These are phyloP conservation scores for Hippopotamus amphibius DNA, from an alignment of 2,113 vertebrate genomes.

Conservation along the genomic window DNA sequence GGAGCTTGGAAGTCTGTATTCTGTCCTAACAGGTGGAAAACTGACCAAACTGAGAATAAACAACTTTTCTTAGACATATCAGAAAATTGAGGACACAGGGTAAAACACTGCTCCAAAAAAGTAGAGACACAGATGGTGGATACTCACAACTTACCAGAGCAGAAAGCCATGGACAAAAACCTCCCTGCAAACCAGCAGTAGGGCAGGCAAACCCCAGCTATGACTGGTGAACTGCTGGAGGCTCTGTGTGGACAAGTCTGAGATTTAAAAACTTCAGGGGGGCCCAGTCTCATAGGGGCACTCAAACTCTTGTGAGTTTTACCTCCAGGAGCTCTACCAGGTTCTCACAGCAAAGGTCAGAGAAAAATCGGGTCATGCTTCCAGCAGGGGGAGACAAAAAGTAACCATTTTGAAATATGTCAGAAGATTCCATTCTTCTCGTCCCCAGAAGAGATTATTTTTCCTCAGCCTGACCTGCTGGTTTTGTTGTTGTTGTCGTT, in stretches of 20 bases:
- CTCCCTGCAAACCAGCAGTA: neutral
- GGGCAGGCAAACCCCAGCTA: neutral
- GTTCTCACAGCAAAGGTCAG: neutral
- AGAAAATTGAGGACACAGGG: neutral
- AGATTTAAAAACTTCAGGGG: neutral
- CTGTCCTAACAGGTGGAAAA: neutral
- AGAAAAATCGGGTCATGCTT: neutral
- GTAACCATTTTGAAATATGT: neutral
- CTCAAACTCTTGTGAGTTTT: neutral
- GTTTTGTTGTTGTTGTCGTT: too few relatives aligned
- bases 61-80: neutral
- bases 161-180: neutral
- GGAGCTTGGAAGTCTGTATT: neutral
- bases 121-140: neutral
- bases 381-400: neutral
- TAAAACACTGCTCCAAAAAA: neutral
- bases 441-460: neutral
- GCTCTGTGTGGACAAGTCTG: neutral
- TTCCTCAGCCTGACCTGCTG: neutral
- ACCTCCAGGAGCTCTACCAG: neutral
- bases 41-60: neutral
- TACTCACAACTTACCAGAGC: neutral
- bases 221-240: neutral
- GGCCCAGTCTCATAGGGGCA: neutral
- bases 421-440: neutral